A percentile compares a stretch with the other conserved stretches of the same genome.
These are phyloP conservation scores for Allolobophora icterica DNA, from an alignment of 2,888 invertebrate species.

Conservation along the genomic window DNA sequence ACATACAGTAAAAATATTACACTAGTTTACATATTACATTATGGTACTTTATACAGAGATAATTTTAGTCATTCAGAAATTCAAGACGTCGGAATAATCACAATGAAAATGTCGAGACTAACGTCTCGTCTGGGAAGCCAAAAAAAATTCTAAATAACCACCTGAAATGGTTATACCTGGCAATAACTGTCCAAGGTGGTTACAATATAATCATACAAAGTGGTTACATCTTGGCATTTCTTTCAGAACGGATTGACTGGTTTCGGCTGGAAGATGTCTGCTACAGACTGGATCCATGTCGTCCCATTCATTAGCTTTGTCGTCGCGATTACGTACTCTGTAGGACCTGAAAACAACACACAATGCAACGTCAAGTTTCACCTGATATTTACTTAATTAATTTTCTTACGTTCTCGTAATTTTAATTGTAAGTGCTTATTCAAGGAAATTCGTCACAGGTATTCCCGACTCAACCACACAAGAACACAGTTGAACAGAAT, in stretches of 20 bases:
- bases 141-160: background rate
- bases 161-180: background rate
- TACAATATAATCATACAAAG: background rate
- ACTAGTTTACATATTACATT: background rate
- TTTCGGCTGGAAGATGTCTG: conserved; percentile 47
- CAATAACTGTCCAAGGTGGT: background rate
- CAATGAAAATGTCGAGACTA: no score
- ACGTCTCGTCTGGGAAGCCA: no score
- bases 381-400: background rate
- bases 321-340: conserved; percentile 77
- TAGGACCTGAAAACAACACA: conserved; percentile 65
- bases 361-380: background rate
- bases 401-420: no score
- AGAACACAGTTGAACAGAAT: no score
- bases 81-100: no score
- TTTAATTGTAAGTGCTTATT: no score
- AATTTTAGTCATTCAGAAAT: no score
- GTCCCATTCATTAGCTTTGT: conserved; percentile 91
- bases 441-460: no score
- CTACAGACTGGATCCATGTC: conserved; percentile 72
- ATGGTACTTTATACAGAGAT: background rate
- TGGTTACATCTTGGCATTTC: background rate
- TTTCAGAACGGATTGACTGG: conserved; percentile 48
- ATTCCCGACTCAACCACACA: no score
- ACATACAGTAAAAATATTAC: background rate